These are phyloP conservation scores for Ibycter americanus DNA, from an alignment of 2,797 vertebrate genomes.

Conservation along the genomic window DNA sequence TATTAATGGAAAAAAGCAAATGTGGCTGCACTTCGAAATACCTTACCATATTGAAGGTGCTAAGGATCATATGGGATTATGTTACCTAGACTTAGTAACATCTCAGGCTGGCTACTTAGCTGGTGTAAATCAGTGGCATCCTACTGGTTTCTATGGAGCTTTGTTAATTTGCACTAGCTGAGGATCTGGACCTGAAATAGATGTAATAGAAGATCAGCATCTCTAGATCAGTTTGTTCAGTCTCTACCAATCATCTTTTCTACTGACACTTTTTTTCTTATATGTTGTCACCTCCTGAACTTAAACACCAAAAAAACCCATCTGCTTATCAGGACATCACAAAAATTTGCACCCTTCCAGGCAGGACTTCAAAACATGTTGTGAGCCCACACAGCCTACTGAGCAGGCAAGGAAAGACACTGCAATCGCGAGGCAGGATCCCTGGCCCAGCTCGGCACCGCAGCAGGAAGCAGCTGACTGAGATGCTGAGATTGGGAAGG, in stretches of 20 bases:
- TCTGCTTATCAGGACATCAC: slow-evolving; percentile 24
- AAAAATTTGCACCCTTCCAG: slow-evolving; percentile 55
- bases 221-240: slow-evolving; percentile 4
- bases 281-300: slow-evolving; percentile 36
- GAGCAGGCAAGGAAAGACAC: neutral
- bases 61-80: neutral
- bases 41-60: neutral
- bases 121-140: slow-evolving; percentile 27
- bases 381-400: neutral
- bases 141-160: neutral
- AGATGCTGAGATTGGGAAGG: neutral
- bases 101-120: neutral
- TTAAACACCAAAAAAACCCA: neutral
- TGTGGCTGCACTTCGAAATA: neutral
- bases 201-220: slow-evolving; percentile 9
- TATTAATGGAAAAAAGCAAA: neutral
- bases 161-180: neutral
- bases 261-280: neutral
- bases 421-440: accelerated
- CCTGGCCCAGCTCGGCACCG: accelerated
- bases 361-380: slow-evolving; percentile 12
- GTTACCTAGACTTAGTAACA: neutral
- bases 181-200: neutral
- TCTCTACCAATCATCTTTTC: neutral
- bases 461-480: neutral